A percentile compares a stretch with the other conserved stretches of the same genome.
Conservation (phyloP, 2,888 invertebrate genomes). For the Dendrolimus houi region DNA sequence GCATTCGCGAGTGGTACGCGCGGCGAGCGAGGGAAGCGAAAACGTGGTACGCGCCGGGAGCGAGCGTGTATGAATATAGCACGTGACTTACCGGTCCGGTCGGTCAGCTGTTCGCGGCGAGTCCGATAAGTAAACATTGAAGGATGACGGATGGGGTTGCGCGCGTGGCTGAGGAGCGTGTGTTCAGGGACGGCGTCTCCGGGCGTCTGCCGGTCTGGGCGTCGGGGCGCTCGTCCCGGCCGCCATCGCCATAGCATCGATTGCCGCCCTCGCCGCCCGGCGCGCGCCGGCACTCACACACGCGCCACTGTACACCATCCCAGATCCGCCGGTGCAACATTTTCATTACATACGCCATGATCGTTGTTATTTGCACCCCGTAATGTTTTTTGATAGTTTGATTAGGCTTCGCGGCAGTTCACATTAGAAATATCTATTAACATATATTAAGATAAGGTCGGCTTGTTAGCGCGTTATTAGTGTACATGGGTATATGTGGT, state of each 20-base stretch:
- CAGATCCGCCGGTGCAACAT: conserved; percentile 68
- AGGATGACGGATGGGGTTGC: conserved; percentile 53
- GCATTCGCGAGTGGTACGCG: conserved; percentile 17
- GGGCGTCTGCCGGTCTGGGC: conserved; percentile 78
- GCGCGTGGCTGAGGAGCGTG: conserved; percentile 52
- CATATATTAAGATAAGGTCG: conserved; percentile 28
- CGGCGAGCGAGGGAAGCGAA: conserved; percentile 18
- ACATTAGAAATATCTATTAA: conserved; percentile 30
- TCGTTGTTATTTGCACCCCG: conserved; percentile 74
- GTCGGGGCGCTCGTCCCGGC: conserved; percentile 75
- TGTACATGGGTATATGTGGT: conserved; percentile 26
- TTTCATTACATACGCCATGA: conserved; percentile 73
- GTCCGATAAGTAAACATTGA: conserved; percentile 70
- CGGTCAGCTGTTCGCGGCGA: conserved; percentile 71
- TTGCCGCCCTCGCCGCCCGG: conserved; percentile 67
- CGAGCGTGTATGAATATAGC: conserved; percentile 32
- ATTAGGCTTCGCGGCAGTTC: conserved; percentile 43
- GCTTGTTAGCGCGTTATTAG: conserved; percentile 16
- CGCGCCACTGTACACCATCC: conserved; percentile 24
- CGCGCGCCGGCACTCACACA: conserved; percentile 52
- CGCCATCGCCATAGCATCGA: conserved; percentile 54
- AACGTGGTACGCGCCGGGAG: conserved; percentile 6
- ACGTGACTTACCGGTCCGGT: conserved; percentile 74
- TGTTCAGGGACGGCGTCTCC: conserved; percentile 65
- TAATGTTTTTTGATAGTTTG: conserved; percentile 72